phyloP scores from a whole-genome alignment of 2,797 vertebrate species.

The Eutrigla gurnardus region DNA sequence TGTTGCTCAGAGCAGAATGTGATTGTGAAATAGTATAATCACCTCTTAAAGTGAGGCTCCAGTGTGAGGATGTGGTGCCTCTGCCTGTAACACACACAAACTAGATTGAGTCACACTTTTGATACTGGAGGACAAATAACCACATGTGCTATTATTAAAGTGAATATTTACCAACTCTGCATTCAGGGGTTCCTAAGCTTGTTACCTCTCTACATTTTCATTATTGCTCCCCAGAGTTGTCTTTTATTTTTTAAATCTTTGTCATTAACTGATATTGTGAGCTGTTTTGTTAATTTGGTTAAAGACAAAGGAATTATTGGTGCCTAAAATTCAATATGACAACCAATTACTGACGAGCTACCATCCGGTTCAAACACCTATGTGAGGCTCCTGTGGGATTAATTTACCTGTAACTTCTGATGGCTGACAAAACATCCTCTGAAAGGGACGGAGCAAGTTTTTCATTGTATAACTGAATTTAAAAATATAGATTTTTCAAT shows the following conservation, averaged over 20 bases:
- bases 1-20: constrained; percentile 37
- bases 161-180: constrained; percentile 46
- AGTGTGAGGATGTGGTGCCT: constrained; percentile 14
- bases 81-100: constrained; percentile 17
- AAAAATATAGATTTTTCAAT: constrained; percentile 50
- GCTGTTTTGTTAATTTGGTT: constrained; percentile 11
- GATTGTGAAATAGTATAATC: constrained; percentile 50
- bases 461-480: constrained; percentile 46
- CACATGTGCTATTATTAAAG: constrained; percentile 49
- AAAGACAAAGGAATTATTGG: constrained; percentile 14
- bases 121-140: constrained; percentile 40
- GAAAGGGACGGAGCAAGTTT: constrained; percentile 16
- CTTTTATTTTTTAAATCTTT: neutral
- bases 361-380: constrained; percentile 17
- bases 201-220: constrained; percentile 17
- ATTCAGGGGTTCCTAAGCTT: constrained; percentile 36
- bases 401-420: constrained; percentile 40
- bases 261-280: neutral
- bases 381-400: constrained; percentile 46
- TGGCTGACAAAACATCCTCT: constrained; percentile 46
- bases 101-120: constrained; percentile 22
- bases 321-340: constrained; percentile 31
- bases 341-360: constrained; percentile 36
- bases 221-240: constrained; percentile 11
- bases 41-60: constrained; percentile 29